phyloP scores from a whole-genome alignment of 2,113 vertebrate species.

The Vimba vimba region DNA sequence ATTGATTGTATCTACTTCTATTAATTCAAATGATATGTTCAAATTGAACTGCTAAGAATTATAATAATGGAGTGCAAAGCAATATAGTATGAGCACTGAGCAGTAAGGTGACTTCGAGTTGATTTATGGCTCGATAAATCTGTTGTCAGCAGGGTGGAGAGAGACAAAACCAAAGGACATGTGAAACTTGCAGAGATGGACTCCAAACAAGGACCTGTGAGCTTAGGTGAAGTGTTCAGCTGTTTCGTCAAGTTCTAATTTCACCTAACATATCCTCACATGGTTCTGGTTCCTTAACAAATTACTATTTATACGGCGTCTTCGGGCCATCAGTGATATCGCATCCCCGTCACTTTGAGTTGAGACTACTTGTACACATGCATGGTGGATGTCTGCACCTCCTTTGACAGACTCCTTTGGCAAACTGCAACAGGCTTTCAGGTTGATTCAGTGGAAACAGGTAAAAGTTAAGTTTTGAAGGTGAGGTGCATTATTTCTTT shows the following conservation, averaged over 20 bases:
- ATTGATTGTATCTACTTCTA: neutral
- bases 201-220: slow-evolving; percentile 62
- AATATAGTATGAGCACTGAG: neutral
- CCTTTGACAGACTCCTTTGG: neutral
- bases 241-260: slow-evolving; percentile 72
- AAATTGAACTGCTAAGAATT: neutral
- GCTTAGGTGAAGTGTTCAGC: slow-evolving; percentile 71
- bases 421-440: neutral
- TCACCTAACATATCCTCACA: slow-evolving; percentile 69
- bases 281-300: slow-evolving; percentile 62
- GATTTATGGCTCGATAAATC: slow-evolving; percentile 32
- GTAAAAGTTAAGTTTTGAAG: neutral
- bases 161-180: slow-evolving; percentile 53
- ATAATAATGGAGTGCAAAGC: neutral
- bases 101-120: slow-evolving; percentile 7
- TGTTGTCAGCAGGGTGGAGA: slow-evolving; percentile 41
- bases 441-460: neutral
- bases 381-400: neutral
- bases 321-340: slow-evolving; percentile 38
- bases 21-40: neutral
- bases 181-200: slow-evolving; percentile 49
- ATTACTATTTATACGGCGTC: slow-evolving; percentile 65
- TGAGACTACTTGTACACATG: neutral
- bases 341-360: neutral
- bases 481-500: neutral